Percentiles rank a stretch among this genome's conserved stretches.
Evolutionary conservation across 2,797 vertebrate species (phyloP).

Genomic region (Poecilia velifera): DNA sequence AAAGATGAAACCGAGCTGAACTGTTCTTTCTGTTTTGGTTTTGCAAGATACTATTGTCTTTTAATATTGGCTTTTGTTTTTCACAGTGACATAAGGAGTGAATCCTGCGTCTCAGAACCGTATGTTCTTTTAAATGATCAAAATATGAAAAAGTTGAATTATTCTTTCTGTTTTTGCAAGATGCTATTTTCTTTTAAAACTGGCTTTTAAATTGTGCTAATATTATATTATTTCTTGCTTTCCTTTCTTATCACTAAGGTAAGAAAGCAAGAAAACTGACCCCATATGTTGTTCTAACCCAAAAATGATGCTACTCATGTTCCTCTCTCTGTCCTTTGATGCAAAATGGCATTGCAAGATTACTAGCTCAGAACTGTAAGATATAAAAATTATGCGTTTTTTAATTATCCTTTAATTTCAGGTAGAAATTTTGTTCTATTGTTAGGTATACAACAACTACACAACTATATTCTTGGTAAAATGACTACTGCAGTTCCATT

Average conservation of each 20-base stretch:
- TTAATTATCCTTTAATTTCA: not conserved
- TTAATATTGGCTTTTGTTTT: slow-evolving; percentile 79
- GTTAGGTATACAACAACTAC: not conserved
- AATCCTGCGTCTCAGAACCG: slow-evolving; percentile 68
- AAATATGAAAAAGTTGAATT: slow-evolving; percentile 12
- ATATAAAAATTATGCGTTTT: not conserved
- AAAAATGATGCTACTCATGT: not conserved
- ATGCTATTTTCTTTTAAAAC: not conserved
- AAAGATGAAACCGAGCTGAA: slow-evolving; percentile 10
- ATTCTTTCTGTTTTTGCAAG: not conserved
- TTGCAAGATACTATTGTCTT: not conserved
- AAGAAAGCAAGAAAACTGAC: not conserved
- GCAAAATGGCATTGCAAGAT: not conserved
- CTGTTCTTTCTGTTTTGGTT: not conserved
- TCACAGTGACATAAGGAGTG: slow-evolving; percentile 64
- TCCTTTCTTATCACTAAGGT: not conserved
- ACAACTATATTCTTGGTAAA: not conserved
- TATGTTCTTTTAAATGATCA: slow-evolving; percentile 71
- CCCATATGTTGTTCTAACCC: not conserved
- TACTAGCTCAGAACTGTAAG: not conserved
- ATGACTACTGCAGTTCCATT: not conserved
- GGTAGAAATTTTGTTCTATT: not conserved
- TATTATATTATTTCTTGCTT: no score
- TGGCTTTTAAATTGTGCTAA: not conserved
- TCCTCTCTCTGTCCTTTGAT: not conserved